Conservation (phyloP, 2,797 vertebrate genomes). For the Fringilla coelebs region DNA sequence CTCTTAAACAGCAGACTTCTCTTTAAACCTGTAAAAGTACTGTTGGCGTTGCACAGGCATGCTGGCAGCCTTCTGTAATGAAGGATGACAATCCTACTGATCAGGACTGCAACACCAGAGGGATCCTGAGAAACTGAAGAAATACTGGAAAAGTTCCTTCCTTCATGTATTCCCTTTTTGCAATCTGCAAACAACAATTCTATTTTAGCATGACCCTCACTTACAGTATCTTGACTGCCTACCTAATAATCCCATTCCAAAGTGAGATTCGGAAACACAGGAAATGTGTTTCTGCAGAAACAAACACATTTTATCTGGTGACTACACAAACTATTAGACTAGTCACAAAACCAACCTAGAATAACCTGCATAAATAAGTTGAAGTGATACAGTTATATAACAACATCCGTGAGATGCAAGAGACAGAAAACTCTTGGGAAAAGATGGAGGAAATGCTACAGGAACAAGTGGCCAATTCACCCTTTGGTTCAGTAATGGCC, state of each 20-base stretch:
- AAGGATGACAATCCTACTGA: neutral
- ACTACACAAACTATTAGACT: neutral
- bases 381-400: neutral
- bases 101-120: neutral
- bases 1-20: neutral
- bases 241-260: neutral
- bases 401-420: neutral
- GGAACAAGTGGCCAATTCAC: neutral
- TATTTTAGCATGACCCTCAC: neutral
- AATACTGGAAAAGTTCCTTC: neutral
- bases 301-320: neutral
- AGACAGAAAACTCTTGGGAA: neutral
- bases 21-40: neutral
- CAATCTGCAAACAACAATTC: neutral
- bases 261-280: neutral
- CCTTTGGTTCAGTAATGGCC: neutral
- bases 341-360: neutral
- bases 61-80: neutral
- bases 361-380: neutral
- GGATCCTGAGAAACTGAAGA: neutral
- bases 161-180: accelerated
- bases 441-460: neutral
- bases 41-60: neutral
- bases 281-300: neutral
- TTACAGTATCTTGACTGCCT: neutral